Base-by-base conservation (phyloP, 2,888 invertebrate genomes). In the Holacanthella duospinosa region DNA sequence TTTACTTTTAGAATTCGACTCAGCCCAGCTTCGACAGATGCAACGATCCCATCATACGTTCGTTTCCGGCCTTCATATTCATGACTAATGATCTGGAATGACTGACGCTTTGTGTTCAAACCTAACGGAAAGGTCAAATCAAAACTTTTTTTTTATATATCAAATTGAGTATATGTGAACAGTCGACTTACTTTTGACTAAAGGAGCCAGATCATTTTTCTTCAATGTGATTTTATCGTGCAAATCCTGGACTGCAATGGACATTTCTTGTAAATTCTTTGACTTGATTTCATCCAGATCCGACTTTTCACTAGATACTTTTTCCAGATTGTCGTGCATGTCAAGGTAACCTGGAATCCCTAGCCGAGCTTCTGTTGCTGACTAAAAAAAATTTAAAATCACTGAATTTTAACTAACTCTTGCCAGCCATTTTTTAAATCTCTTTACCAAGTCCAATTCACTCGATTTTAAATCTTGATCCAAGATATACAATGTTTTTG, bases 401-500 rank as follows among this genome's bases (percentile, higher is more conserved):
- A 25, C 63, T 60, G 25, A 53, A 21, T 57, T 2, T 27, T 1
- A 44, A 59, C 59, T 29, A 21, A 60, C 27, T 60, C 21, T 43
- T 16, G 21, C 19, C 43, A 29, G 25, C 2, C 29, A 53, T 24
- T 12, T 24, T 9, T 6, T 9, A 53, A 43, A 59, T 21, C 59
- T 56, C 68, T 78, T 75, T 70, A 83, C 83, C 76, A 84, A 80
- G 56, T 83, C 80, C 67, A 83, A 82, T 59, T 78, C 76, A 28
- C 81, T 77, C 54, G 77, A 74, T 26, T 80, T 78, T 66, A 81
- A 79, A 64, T 79, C 76, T 60, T 79, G 77, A 54, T 78, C 77
- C 54, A 93, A 80, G 59, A 91, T 85, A 74, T 88, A 87, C 62
- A 86, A 78, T 0, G 91, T 89, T 64, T 90, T 81, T 19, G 84